Evolutionary conservation across 2,797 vertebrate species (phyloP).

Genomic region (Harpagifer antarcticus): DNA sequence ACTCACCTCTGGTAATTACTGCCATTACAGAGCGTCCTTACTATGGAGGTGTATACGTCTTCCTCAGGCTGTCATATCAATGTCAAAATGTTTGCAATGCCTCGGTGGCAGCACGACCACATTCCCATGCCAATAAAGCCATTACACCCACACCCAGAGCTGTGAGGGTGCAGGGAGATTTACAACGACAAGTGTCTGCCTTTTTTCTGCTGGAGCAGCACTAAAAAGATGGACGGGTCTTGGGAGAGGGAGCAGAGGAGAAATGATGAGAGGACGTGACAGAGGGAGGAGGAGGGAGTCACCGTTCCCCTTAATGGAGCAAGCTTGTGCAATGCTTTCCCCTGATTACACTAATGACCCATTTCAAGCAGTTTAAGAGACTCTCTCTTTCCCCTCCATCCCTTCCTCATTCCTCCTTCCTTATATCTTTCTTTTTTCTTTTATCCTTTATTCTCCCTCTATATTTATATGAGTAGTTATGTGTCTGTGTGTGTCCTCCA

Average conservation of each 20-base stretch:
- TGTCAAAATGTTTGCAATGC: conserved; percentile 10
- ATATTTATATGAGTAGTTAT: background rate
- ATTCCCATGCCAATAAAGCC: conserved; percentile 7
- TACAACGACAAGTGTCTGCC: background rate
- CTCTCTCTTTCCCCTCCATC: conserved; percentile 10
- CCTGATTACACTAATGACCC: conserved; percentile 75
- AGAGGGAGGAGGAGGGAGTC: conserved; percentile 35
- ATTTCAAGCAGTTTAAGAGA: conserved; percentile 67
- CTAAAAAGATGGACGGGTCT: conserved; percentile 36
- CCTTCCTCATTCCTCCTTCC: background rate
- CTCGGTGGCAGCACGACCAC: background rate
- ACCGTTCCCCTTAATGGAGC: conserved; percentile 55
- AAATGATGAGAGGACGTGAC: conserved; percentile 56
- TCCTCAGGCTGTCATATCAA: conserved; percentile 2
- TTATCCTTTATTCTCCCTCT: conserved; percentile 11
- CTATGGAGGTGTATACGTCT: background rate
- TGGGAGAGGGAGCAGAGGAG: conserved; percentile 22
- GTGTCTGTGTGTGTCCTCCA: conserved; percentile 29
- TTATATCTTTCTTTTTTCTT: conserved; percentile 8
- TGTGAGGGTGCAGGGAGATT: background rate
- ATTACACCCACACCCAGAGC: background rate
- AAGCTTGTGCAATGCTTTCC: conserved; percentile 51
- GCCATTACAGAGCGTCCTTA: background rate
- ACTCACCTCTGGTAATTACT: background rate
- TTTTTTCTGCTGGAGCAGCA: conserved; percentile 1